These are phyloP conservation scores for Falco novaeseelandiae DNA, from an alignment of 2,797 vertebrate genomes.

Conservation along the genomic window DNA sequence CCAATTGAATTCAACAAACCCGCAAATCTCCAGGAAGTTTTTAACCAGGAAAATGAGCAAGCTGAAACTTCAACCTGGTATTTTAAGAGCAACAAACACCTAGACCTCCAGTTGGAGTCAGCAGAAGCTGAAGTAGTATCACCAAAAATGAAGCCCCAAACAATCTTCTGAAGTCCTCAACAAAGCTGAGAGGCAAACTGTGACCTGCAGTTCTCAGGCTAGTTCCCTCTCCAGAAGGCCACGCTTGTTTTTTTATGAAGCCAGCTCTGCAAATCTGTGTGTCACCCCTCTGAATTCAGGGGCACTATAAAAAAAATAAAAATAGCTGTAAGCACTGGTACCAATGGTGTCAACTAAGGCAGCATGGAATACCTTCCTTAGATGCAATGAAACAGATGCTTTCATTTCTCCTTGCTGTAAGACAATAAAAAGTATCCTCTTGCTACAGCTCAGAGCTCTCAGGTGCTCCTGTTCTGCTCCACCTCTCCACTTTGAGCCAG, in stretches of 20 bases:
- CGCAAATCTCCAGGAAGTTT: not conserved
- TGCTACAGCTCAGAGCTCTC: not conserved
- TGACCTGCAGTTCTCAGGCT: not conserved
- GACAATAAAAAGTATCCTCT: not conserved
- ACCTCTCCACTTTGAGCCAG: not conserved
- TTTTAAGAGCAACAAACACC: not conserved
- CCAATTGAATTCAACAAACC: not conserved
- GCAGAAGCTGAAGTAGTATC: not conserved
- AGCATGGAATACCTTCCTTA: not conserved
- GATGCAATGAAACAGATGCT: not conserved
- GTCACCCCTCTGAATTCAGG: not conserved
- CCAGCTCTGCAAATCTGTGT: not conserved
- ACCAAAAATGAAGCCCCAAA: not conserved
- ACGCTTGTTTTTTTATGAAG: not conserved
- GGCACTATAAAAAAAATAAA: not conserved
- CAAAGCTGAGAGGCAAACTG: not conserved
- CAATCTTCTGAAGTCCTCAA: not conserved
- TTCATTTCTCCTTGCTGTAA: not conserved
- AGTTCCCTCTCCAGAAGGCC: not conserved
- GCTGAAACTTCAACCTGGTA: not conserved
- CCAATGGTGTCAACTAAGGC: not conserved
- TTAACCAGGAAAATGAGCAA: not conserved
- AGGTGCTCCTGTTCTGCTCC: not conserved
- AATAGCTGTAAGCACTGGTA: not conserved
- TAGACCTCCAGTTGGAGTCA: not conserved